A percentile compares a stretch with the other conserved stretches of the same genome.
These are phyloP conservation scores for Chrysolophus pictus DNA, from an alignment of 2,797 vertebrate genomes.

Conservation along the genomic window DNA sequence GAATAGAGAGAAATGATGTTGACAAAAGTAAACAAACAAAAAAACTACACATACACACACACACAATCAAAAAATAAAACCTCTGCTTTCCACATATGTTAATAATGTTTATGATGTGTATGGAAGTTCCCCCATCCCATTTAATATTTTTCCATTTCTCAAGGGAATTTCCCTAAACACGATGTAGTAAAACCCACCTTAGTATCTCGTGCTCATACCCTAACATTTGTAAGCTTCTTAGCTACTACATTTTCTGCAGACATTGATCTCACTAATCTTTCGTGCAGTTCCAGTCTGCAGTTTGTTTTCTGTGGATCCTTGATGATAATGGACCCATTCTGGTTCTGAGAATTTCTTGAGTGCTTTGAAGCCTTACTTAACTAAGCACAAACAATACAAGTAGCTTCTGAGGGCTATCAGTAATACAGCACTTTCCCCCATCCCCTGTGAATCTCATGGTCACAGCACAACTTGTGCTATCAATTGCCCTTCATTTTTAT, in stretches of 20 bases:
- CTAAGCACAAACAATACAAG: neutral
- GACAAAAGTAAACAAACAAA: neutral
- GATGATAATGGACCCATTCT: neutral
- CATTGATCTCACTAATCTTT: neutral
- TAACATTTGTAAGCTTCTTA: neutral
- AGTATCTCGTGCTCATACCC: neutral
- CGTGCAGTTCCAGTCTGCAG: neutral
- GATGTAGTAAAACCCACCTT: neutral
- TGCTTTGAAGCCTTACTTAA: neutral
- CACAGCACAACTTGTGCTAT: neutral
- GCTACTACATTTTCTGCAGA: neutral
- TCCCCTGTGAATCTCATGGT: neutral
- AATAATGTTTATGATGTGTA: neutral
- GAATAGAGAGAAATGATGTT: neutral
- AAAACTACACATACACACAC: neutral
- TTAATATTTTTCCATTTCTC: neutral
- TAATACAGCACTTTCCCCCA: neutral
- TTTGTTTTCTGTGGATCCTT: slow-evolving; percentile 5
- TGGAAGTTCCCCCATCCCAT: fast-evolving
- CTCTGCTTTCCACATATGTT: neutral
- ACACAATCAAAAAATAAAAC: neutral
- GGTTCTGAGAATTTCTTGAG: neutral
- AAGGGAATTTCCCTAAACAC: neutral
- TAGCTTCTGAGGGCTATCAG: neutral
- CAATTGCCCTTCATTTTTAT: neutral